Base-by-base conservation (phyloP, 2,113 vertebrate genomes). In the Mastomys natalensis region DNA sequence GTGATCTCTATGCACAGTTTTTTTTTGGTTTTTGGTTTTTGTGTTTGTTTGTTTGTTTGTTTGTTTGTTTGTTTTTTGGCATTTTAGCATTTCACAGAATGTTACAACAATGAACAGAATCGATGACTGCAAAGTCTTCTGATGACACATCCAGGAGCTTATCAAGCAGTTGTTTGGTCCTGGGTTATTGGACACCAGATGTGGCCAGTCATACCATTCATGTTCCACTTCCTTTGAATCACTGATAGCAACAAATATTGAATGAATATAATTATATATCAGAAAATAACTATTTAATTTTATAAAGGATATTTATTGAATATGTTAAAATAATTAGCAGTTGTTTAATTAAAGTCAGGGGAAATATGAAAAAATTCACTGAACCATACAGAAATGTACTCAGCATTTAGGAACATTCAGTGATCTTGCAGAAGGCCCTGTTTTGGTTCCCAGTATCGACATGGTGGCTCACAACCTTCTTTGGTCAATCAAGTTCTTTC, bases 271-370 rank as follows among this genome's bases (percentile, higher is more conserved):
- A 88, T 66, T 95, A 64, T 31, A 45, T 21, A 45, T n/a, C n/a
- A 82, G 58, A 60, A 86, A 60, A 86, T 12, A 84, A 88, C 86
- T 24, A 91, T 26, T 78, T 2, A 68, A 80, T 85, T 85, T 95
- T 48, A 88, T 26, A 95, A 24, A 70, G 62, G 55, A 17, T 31
- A 13, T 53, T 19, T 90, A n/a, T 87, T 91, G 12, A 64, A 40
- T 53, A 68, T 82, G 17, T 51, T 40, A 90, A 51, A 93, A 55
- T 60, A 68, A 73, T 51, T 68, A 45, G 64, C 15, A 72, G 22
- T 43, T 90, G 40, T 66, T 92, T 84, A 90, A 29, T 48, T 34
- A 72, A 96, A 58, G 3, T 45, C 31, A 73, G 6, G 77, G 29
- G 40, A 70, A 40, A 89, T 80, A 89, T 81, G 0, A 74, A 76